These are phyloP conservation scores for Laterallus jamaicensis DNA, from an alignment of 2,113 vertebrate species.

Conservation along the genomic window DNA sequence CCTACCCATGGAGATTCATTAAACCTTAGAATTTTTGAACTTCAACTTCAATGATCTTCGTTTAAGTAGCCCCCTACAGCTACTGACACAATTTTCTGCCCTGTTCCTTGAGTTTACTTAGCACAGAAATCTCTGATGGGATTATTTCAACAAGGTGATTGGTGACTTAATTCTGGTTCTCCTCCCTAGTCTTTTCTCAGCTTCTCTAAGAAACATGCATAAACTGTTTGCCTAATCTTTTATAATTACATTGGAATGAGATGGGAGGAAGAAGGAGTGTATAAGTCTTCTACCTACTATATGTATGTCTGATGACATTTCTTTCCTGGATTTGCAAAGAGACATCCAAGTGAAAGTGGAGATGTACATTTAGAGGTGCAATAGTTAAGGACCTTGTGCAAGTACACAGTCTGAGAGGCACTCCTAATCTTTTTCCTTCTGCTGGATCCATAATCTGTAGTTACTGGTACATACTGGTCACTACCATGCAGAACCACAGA, in stretches of 20 bases:
- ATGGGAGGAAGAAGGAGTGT: fast-evolving
- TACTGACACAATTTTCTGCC: constrained; percentile 27
- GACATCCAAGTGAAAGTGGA: neutral
- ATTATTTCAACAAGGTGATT: neutral
- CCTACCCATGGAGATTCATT: constrained; percentile 61
- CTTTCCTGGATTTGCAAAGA: neutral
- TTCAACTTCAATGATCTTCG: constrained; percentile 46
- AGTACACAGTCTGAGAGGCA: neutral
- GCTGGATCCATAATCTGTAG: neutral
- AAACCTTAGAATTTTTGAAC: constrained; percentile 67
- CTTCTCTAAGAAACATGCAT: neutral
- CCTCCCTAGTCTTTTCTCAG: neutral
- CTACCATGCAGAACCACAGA: neutral
- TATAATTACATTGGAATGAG: neutral
- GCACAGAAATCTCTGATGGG: neutral
- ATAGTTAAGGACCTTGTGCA: neutral
- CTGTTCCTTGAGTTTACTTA: constrained; percentile 1
- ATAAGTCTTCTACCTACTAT: neutral
- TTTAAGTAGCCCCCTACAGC: constrained; percentile 26
- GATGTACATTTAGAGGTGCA: neutral
- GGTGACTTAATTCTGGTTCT: neutral
- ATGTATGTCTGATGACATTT: neutral
- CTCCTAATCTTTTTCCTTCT: neutral
- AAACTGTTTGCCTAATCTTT: neutral
- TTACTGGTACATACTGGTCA: neutral